Conservation (phyloP, 2,113 vertebrate species). For the Pseudorasbora parva region DNA sequence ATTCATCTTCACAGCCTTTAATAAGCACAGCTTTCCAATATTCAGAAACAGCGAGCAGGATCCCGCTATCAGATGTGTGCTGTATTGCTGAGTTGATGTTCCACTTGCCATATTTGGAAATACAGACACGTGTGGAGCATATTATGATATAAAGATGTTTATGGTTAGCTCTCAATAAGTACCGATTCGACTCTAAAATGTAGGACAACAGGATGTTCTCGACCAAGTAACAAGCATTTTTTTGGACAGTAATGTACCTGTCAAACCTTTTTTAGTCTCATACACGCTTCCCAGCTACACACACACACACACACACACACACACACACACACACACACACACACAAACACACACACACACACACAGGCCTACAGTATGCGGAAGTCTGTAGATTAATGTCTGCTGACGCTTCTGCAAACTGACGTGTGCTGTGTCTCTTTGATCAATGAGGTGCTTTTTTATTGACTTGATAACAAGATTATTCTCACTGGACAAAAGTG, state of each 20-base stretch:
- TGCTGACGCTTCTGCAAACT: slow-evolving; percentile 27
- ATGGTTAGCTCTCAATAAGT: slow-evolving; percentile 6
- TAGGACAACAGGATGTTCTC: slow-evolving; percentile 10
- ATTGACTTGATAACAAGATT: slow-evolving; percentile 35
- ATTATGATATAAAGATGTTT: slow-evolving; percentile 20
- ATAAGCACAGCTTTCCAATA: neutral
- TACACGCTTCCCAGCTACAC: neutral
- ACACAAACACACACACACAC: neutral
- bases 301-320: neutral
- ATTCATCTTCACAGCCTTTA: slow-evolving; percentile 13
- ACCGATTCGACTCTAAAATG: neutral
- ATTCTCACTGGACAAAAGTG: slow-evolving; percentile 29
- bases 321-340: neutral
- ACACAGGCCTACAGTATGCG: slow-evolving; percentile 4
- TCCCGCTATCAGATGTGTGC: neutral
- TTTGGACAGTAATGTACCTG: neutral
- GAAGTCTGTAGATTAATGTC: slow-evolving; percentile 22
- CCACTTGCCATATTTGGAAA: neutral
- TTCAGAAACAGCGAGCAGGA: neutral
- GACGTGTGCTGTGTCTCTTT: slow-evolving; percentile 11
- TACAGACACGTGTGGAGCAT: neutral
- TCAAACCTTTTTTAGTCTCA: neutral
- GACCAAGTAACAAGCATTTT: neutral
- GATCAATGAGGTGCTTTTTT: slow-evolving; percentile 38
- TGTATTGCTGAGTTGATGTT: neutral